Evolutionary conservation across 2,797 vertebrate species (phyloP).

Genomic region (Benthosema pterotum): DNA sequence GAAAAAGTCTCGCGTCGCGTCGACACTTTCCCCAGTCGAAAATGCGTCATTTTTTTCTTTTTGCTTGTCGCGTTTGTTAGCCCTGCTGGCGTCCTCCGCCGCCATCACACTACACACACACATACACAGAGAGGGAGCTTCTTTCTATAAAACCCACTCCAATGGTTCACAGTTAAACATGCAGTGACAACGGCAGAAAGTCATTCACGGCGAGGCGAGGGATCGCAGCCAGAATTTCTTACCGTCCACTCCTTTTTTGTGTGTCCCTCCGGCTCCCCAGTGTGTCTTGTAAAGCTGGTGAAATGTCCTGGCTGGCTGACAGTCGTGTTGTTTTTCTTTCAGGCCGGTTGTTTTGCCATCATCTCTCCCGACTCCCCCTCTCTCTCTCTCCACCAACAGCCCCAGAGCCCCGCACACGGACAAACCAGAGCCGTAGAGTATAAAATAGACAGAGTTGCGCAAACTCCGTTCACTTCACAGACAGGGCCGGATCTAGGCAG

Average conservation of each 20-base stretch:
- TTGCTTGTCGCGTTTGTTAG: no score
- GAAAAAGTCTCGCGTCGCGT: no score
- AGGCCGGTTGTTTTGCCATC: conserved; percentile 65
- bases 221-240: conserved; percentile 9
- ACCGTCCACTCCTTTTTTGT: conserved; percentile 46
- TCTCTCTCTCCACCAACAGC: conserved; percentile 35
- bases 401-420: conserved; percentile 29
- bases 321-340: conserved; percentile 23
- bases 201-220: neutral
- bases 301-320: conserved; percentile 14
- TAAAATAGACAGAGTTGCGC: no score
- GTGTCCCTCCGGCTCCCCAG: conserved; percentile 10
- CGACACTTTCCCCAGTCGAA: no score
- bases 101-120: conserved; percentile 3
- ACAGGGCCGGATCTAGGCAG: no score
- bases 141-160: no score
- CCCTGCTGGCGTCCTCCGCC: neutral
- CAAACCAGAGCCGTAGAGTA: no score
- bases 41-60: no score
- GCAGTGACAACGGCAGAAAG: neutral
- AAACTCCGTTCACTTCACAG: no score
- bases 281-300: conserved; percentile 32
- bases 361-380: no score
- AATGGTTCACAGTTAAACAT: neutral
- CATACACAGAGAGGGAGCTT: no score